Base-by-base conservation (phyloP, 2,113 vertebrate species). In the Ancistrus triradiatus region DNA sequence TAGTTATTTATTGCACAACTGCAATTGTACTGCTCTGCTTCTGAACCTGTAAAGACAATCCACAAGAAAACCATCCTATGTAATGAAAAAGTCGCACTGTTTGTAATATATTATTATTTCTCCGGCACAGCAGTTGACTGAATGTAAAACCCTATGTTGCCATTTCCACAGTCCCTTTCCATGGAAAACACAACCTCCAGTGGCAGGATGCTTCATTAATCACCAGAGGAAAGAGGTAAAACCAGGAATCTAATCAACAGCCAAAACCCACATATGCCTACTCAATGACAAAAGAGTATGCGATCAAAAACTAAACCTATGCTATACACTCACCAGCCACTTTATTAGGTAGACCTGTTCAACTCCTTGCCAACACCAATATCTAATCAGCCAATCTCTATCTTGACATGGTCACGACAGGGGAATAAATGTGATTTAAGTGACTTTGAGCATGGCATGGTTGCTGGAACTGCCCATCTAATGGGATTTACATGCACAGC, bases 181-280 rank as follows among this genome's bases (percentile, higher is more conserved):
- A 78, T 77, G 72, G 44, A 64, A 83, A 83, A 82, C 68, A 75
- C 21, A 68, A 24, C 49, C 59, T 48, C 47, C 50, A 25, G 61
- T 57, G 52, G 57, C 62, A 72, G 66, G 66, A 70, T 58, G 58
- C 61, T 51, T 31, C 25, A 76, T 73, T 63, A 78, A 76, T 76
- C 71, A 62, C 22, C 18, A 28, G 62, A 72, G 66, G 61, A 56
- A 1, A 68, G 25, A 49, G 19, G 10, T 37, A 63, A 50, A 46
- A 27, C 18, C 13, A 53, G 14, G 70, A 14, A 17, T 68, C 38
- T 72, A 59, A 72, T 67, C 43, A 31, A 13, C 18, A 56, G 63
- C 64, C 66, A 76, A 73, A 72, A 64, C 65, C 61, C 66, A 63
- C 33, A 78, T 74, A 69, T 18, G 53, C 47, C 52, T 15, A 70